These are phyloP conservation scores for Rhinogobius similis DNA, from an alignment of 2,113 vertebrate genomes.

Conservation along the genomic window DNA sequence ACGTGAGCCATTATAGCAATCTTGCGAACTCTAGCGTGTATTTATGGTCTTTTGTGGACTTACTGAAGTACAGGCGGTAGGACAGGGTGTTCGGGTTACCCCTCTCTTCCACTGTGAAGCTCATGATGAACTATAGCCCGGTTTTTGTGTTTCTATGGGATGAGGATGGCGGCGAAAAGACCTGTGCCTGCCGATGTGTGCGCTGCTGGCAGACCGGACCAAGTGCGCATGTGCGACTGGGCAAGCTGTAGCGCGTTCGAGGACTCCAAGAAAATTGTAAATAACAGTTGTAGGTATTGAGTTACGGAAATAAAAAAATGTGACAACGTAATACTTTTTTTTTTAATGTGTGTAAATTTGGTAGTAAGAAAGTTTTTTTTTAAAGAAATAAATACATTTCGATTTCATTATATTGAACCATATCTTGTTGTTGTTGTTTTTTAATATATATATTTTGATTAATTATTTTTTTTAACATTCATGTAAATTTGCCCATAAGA, in stretches of 20 bases:
- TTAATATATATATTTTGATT: too few relatives aligned
- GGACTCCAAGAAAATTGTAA: conserved; percentile 1
- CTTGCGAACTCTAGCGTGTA: neutral
- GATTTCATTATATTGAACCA: too few relatives aligned
- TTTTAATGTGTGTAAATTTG: too few relatives aligned
- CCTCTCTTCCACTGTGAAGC: conserved; percentile 84
- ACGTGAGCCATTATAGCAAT: neutral
- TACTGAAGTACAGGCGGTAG: conserved; percentile 90
- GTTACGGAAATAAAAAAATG: too few relatives aligned
- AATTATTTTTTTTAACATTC: too few relatives aligned
- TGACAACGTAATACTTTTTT: too few relatives aligned
- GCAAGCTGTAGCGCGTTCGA: conserved; percentile 7
- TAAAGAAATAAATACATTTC: too few relatives aligned
- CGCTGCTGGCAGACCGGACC: fast-evolving
- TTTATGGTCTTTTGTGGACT: conserved; percentile 53
- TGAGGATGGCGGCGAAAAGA: conserved; percentile 42
- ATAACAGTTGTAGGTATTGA: neutral
- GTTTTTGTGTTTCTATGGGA: neutral
- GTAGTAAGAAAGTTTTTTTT: too few relatives aligned
- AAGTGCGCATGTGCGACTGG: conserved; percentile 38
- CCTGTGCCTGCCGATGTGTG: neutral
- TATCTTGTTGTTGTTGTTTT: too few relatives aligned
- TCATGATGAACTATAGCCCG: conserved; percentile 60
- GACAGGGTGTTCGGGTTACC: conserved; percentile 81
- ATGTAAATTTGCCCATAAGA: too few relatives aligned